Conservation (phyloP, 1,140 invertebrate species). For the Hesperophylax magnus region DNA sequence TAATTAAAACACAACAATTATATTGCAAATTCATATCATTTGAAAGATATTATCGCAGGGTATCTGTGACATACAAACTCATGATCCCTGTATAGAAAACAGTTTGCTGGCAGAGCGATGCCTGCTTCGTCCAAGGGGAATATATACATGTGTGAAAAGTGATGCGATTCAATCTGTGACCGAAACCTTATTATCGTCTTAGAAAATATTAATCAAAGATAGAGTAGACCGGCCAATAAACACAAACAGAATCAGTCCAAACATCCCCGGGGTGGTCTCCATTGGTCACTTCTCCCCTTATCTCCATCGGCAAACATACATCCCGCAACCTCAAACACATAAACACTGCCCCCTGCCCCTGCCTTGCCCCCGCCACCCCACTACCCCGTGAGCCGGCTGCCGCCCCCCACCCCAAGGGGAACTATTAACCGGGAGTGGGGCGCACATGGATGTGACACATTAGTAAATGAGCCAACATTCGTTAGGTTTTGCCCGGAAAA, state of each 20-base stretch:
- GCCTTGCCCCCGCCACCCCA: background rate
- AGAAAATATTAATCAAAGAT: conserved; percentile 41
- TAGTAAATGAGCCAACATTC: conserved; percentile 59
- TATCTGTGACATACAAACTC: too few species aligned
- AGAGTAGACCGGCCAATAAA: conserved; percentile 25
- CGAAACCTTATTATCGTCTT: conserved; percentile 24
- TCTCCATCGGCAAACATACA: conserved; percentile 50
- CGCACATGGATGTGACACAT: conserved; percentile 57
- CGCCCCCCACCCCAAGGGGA: conserved; percentile 19
- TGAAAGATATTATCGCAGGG: too few species aligned
- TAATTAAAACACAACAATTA: too few species aligned
- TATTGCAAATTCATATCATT: too few species aligned
- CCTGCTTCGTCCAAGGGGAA: too few species aligned
- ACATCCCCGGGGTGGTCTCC: conserved; percentile 12
- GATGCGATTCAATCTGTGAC: background rate
- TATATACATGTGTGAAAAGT: background rate
- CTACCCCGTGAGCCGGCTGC: too few species aligned
- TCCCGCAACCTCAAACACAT: conserved; percentile 50
- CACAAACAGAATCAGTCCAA: conserved; percentile 33
- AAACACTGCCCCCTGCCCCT: conserved; percentile 32
- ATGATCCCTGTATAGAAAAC: too few species aligned
- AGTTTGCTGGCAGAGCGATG: too few species aligned
- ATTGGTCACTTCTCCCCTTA: conserved; percentile 54
- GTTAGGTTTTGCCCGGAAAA: conserved; percentile 54
- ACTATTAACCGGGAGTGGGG: conserved; percentile 51